Evolutionary conservation across 23 tunicate genomes (phyloP), one percentile per base, ranked within the genome.

Genomic region (Ascidia mentula): DNA sequence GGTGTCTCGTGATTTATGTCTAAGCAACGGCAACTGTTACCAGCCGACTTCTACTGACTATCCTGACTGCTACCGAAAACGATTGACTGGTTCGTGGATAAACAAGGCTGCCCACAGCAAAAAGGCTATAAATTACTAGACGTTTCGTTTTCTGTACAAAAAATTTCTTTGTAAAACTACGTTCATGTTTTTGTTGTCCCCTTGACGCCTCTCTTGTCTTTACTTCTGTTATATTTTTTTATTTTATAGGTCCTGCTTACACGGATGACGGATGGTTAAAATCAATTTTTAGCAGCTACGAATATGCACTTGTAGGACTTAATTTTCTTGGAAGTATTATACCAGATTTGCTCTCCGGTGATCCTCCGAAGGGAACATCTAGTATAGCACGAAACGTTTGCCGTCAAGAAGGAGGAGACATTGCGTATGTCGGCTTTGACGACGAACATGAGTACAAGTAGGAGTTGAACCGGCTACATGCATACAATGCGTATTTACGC

Each of bases 221-320:
- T n/a, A n/a, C n/a, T n/a, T n/a, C n/a, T n/a, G n/a, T n/a, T 9
- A 1, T 53, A 53, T 1, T 53, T 53, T 42, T n/a, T 81, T 28
- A 18, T 42, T 30, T 42, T 72, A 7, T 3, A 82, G 86, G 86
- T 1, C 22, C 36, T 22, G 34, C 73, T 6, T 82, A 46, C 45
- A 82, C 86, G 2, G 7, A 5, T 13, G 86, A 82, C 36, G 38
- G 59, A 33, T 82, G 86, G 86, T 37, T 82, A 4, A 82, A 82
- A 36, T 73, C 79, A 1, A 77, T 77, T 33, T 53, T 72, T 53
- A 82, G 86, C 32, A 82, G 86, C 35, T 82, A 82, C 35, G 86
- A 82, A 73, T 82, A 82, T 59, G 86, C 72, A 0, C 42, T 82
- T 2, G 36, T 82, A 0, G 6, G 46, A 9, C 38, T 33, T 6